A percentile compares a stretch with the other conserved stretches of the same genome.
Evolutionary conservation across 2,797 vertebrate species (phyloP).

Genomic region (Lophius americanus): DNA sequence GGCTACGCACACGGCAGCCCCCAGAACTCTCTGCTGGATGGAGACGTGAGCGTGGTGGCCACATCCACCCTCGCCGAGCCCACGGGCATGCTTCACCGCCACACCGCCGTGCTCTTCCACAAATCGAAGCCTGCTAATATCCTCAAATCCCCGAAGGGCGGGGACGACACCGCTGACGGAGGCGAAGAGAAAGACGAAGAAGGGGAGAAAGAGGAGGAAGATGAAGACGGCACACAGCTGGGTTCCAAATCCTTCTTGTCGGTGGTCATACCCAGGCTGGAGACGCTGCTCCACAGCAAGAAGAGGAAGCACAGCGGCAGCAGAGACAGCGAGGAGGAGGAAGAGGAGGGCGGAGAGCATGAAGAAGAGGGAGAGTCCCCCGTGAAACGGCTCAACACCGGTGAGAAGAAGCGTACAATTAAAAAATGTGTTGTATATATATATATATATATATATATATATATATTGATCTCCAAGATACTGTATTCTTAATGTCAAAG

Average conservation of each 20-base stretch:
- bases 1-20: slow-evolving; percentile 80
- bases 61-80: slow-evolving; percentile 90
- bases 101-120: slow-evolving; percentile 93
- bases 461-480: too few relatives aligned
- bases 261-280: slow-evolving; percentile 96
- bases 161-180: slow-evolving; percentile 71
- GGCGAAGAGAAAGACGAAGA: slow-evolving; percentile 52
- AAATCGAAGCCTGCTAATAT: slow-evolving; percentile 93
- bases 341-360: slow-evolving; percentile 80
- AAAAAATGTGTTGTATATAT: too few relatives aligned
- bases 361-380: slow-evolving; percentile 89
- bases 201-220: slow-evolving; percentile 71
- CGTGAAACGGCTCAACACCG: slow-evolving; percentile 90
- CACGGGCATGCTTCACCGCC: slow-evolving; percentile 88
- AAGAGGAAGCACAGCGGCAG: slow-evolving; percentile 92
- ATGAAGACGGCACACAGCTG: slow-evolving; percentile 82
- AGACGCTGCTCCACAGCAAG: slow-evolving; percentile 95
- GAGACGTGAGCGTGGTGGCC: slow-evolving; percentile 88
- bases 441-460: too few relatives aligned
- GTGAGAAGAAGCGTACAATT: slow-evolving; percentile 71
- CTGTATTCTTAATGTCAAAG: too few relatives aligned
- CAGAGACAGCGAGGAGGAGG: slow-evolving; percentile 84
- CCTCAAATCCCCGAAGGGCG: slow-evolving; percentile 84
- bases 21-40: slow-evolving; percentile 85
- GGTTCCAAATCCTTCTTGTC: slow-evolving; percentile 97